These are phyloP conservation scores for Choloepus hoffmanni DNA, from an alignment of 2,113 vertebrate species.

Conservation along the genomic window DNA sequence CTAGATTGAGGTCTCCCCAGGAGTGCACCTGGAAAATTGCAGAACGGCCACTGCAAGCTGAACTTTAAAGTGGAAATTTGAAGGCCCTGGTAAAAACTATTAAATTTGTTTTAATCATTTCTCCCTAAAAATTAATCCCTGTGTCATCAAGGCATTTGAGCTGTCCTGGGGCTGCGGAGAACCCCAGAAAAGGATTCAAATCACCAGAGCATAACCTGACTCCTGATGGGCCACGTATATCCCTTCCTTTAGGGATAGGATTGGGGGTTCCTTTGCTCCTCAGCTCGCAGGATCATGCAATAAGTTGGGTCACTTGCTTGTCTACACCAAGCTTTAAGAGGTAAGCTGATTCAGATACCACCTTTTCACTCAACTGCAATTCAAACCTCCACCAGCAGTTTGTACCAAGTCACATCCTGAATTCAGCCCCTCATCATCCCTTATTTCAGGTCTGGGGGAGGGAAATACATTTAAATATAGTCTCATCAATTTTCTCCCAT, in stretches of 20 bases:
- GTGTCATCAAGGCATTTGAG: conserved; percentile 47
- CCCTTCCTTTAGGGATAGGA: not conserved
- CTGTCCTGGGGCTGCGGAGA: not conserved
- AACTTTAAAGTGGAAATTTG: conserved; percentile 80
- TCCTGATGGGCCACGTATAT: not conserved
- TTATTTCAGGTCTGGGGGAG: not conserved
- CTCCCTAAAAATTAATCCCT: conserved; percentile 76
- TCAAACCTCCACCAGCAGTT: not conserved
- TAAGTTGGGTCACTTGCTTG: not conserved
- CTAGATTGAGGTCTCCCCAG: conserved; percentile 63
- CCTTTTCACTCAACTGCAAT: not conserved
- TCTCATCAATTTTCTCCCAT: not conserved
- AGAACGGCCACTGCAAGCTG: conserved; percentile 64
- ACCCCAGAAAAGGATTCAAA: not conserved
- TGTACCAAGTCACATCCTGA: not conserved
- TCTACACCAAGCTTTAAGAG: not conserved
- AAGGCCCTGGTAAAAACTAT: conserved; percentile 74
- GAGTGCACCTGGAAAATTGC: conserved; percentile 66
- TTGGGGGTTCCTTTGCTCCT: not conserved
- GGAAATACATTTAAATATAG: not conserved
- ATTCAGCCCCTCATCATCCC: too few relatives aligned
- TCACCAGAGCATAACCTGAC: not conserved
- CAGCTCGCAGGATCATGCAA: not conserved
- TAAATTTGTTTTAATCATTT: conserved; percentile 78
- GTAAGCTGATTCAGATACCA: not conserved